These are phyloP conservation scores for Lasiommata megera DNA, from an alignment of 2,888 invertebrate species.

Conservation along the genomic window DNA sequence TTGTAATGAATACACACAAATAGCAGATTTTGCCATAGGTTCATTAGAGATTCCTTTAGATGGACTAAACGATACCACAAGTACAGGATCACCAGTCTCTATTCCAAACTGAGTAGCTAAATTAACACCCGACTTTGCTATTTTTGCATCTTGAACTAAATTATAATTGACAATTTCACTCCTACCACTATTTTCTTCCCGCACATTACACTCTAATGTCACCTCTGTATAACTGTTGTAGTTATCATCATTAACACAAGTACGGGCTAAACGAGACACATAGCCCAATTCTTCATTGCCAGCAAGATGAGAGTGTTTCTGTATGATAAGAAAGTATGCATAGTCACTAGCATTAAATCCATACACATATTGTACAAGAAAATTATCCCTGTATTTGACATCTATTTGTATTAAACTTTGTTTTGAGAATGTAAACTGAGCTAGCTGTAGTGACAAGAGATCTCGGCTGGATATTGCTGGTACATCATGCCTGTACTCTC, in stretches of 20 bases:
- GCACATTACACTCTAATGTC: constrained; percentile 91
- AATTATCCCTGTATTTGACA: constrained; percentile 96
- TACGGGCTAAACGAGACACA: constrained; percentile 93
- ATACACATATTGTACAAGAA: constrained; percentile 97
- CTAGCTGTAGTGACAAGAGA: constrained; percentile 89
- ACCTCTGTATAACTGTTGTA: constrained; percentile 99
- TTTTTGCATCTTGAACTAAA: constrained; percentile 95
- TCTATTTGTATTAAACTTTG: constrained; percentile 93
- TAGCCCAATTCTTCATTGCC: constrained; percentile 95
- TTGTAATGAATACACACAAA: constrained; percentile 95
- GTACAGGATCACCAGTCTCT: constrained; percentile 88
- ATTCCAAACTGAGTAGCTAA: constrained; percentile 91
- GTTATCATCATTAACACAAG: constrained; percentile 96
- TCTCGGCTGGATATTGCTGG: constrained; percentile 95
- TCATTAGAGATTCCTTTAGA: constrained; percentile 93
- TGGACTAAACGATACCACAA: constrained; percentile 95
- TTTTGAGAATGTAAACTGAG: constrained; percentile 91
- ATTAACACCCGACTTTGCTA: constrained; percentile 91
- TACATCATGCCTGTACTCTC: constrained; percentile 94
- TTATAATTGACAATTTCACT: constrained; percentile 87
- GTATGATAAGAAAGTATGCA: constrained; percentile 97
- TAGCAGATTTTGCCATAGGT: constrained; percentile 90
- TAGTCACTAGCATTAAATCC: constrained; percentile 97
- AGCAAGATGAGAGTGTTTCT: constrained; percentile 94
- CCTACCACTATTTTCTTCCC: constrained; percentile 79